Base-by-base conservation (phyloP, 2,113 vertebrate genomes). In the Peromyscus leucopus region DNA sequence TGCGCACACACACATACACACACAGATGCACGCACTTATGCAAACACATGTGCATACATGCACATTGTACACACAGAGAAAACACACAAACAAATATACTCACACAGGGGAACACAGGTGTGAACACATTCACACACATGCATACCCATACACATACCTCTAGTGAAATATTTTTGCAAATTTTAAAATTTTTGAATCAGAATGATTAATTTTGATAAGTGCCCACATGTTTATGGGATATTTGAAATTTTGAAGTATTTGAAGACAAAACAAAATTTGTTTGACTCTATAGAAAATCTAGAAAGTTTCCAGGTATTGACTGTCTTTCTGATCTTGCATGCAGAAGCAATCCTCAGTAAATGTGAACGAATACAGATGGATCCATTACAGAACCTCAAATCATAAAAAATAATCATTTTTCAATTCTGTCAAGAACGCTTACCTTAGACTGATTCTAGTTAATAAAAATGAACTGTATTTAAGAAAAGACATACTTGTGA, bases 401-500 rank as follows among this genome's bases (percentile, higher is more conserved):
- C 89, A 89, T 26, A 84, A 21, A 87, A 82, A 78, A 28, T 28
- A 61, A 46, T 33, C 16, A 33, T 13, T 55, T 55, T 85, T 65
- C 17, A 19, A 76, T 88, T 93, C 88, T 89, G 24, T 17, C 28
- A 78, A 2, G 71, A 96, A 63, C 48, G 3, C 82, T 94, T 74
- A 74, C 2, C 4, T 91, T 33, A 89, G 78, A 89, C 46, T 89
- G 7, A 55, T 87, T 10, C n/a, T 89, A 33, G 86, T 93, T 74
- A 93, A 83, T 26, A 86, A 93, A 95, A 96, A 69, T 71, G 82
- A 85, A 69, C 15, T 75, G 55, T 65, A 74, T 48, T 48, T 67
- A 96, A 36, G 57, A 9, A 0, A 33, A 90, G 15, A 26, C 51
- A 65, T 69, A 59, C 93, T 89, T 48, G 42, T 65, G 33, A 94